Evolutionary conservation across 2,888 invertebrate genomes (phyloP).

Genomic region (Doris montereyensis): DNA sequence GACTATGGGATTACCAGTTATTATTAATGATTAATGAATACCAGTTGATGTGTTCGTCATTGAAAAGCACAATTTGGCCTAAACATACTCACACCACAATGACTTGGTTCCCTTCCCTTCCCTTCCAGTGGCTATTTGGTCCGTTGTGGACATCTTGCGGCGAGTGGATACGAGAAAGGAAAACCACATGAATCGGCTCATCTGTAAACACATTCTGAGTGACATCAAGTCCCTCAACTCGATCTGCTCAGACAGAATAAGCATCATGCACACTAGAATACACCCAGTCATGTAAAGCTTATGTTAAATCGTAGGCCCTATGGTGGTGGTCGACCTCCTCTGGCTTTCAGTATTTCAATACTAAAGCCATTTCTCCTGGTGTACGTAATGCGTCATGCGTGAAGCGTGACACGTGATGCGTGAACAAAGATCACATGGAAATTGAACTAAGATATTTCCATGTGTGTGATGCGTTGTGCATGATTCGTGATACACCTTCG

Average conservation of each 20-base stretch:
- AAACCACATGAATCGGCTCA: conserved; percentile 50
- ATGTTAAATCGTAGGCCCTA: too few species aligned
- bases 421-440: too few species aligned
- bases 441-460: too few species aligned
- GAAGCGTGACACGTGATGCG: too few species aligned
- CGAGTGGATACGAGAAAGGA: conserved; percentile 46
- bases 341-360: too few species aligned
- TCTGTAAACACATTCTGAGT: conserved; percentile 54
- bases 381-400: too few species aligned
- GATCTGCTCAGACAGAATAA: conserved; percentile 63
- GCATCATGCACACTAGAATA: conserved; percentile 57
- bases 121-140: conserved; percentile 60
- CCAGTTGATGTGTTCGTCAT: background rate
- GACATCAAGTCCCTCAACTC: conserved; percentile 60
- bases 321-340: too few species aligned
- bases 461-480: too few species aligned
- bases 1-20: too few species aligned
- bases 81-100: background rate
- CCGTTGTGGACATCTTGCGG: conserved; percentile 54
- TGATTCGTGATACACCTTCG: too few species aligned
- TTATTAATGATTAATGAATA: background rate
- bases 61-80: background rate
- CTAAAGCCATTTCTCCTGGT: too few species aligned
- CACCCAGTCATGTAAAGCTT: conserved; percentile 65
- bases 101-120: background rate